Evolutionary conservation across 2,797 vertebrate species (phyloP).

Genomic region (Corythornis leucogaster): DNA sequence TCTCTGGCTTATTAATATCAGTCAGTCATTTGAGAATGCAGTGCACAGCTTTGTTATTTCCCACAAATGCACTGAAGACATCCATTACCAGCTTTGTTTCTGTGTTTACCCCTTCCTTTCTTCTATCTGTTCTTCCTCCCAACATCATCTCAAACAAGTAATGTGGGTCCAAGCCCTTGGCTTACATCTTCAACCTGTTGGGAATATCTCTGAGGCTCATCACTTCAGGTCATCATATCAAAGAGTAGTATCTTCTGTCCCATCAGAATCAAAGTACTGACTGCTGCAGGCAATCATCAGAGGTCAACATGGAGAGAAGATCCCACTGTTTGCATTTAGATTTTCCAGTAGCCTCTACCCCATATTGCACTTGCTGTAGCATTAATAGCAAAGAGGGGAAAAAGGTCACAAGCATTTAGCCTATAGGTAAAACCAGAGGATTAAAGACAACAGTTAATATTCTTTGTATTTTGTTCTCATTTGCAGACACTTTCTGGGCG

Average conservation of each 20-base stretch:
- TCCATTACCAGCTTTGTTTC: neutral
- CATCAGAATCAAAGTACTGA: neutral
- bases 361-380: neutral
- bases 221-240: neutral
- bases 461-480: neutral
- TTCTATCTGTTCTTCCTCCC: neutral
- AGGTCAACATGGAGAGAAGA: neutral
- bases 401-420: neutral
- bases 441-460: neutral
- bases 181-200: neutral
- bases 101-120: neutral
- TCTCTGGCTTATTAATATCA: neutral
- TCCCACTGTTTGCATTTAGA: neutral
- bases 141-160: neutral
- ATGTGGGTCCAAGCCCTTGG: neutral
- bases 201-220: neutral
- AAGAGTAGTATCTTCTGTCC: neutral
- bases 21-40: neutral
- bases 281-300: neutral
- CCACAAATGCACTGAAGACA: neutral
- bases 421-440: neutral
- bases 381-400: neutral
- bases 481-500: slow-evolving; percentile 86
- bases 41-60: neutral
- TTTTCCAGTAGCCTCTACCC: neutral